Evolutionary conservation across 2,888 invertebrate species (phyloP).

Genomic region (Carpatolechia fugitivella): DNA sequence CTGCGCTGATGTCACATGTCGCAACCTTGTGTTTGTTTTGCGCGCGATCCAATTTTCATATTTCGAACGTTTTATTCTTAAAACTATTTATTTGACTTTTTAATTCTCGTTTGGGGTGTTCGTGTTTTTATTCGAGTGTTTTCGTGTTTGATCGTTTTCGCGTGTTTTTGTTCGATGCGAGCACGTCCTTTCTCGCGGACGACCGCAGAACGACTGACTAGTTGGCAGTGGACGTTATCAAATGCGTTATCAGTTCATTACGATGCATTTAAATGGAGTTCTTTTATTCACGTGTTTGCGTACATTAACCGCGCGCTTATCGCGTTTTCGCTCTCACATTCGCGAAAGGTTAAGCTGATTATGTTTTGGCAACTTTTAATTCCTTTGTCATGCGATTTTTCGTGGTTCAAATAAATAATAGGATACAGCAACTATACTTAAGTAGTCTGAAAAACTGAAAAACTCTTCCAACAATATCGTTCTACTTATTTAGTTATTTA

Average conservation of each 20-base stretch:
- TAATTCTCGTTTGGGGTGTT: constrained; percentile 27
- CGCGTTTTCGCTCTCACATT: constrained; percentile 10
- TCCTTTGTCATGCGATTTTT: not conserved
- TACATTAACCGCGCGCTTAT: constrained; percentile 20
- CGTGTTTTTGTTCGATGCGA: constrained; percentile 39
- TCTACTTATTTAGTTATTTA: too few species aligned
- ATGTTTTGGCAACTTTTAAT: not conserved
- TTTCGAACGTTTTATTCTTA: not conserved
- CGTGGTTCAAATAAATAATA: not conserved
- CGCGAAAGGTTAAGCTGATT: not conserved
- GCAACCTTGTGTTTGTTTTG: constrained; percentile 39
- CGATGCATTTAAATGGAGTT: constrained; percentile 9
- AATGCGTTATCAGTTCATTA: constrained; percentile 38
- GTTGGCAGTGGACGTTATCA: constrained; percentile 49
- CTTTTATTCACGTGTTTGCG: constrained; percentile 17
- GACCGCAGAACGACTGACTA: constrained; percentile 59
- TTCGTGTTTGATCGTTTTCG: constrained; percentile 59
- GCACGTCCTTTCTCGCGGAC: constrained; percentile 57
- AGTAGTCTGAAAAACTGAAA: too few species aligned
- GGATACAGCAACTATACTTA: too few species aligned
- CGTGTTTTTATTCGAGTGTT: constrained; percentile 37
- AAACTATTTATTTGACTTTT: not conserved
- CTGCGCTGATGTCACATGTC: constrained; percentile 36
- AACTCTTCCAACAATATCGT: not conserved
- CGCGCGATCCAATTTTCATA: constrained; percentile 18